Evolutionary conservation across 1,140 invertebrate genomes (phyloP).

Genomic region (Eriocheir sinensis): DNA sequence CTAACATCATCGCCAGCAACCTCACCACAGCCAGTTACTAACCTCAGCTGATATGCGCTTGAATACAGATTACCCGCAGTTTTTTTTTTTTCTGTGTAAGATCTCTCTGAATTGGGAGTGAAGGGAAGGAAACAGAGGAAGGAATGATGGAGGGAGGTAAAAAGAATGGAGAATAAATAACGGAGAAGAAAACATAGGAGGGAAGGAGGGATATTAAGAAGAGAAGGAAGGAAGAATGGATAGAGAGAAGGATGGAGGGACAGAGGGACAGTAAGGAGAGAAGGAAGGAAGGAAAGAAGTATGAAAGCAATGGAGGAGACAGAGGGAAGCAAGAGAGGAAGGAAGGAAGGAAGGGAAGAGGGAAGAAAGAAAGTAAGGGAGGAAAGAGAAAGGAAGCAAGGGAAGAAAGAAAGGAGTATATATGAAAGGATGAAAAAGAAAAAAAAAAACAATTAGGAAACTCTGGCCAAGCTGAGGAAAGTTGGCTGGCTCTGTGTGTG

Average conservation of each 20-base stretch:
- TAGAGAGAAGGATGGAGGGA: background rate
- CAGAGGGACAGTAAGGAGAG: background rate
- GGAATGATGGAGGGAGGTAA: background rate
- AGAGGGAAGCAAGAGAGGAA: background rate
- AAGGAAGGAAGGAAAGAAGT: background rate
- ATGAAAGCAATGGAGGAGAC: background rate
- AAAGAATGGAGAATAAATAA: background rate
- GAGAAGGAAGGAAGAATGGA: background rate
- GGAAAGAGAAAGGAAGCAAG: background rate
- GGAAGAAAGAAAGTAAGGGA: background rate
- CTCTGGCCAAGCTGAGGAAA: background rate
- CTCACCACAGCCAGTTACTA: background rate
- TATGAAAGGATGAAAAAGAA: background rate
- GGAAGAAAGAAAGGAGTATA: background rate
- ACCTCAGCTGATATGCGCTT: background rate
- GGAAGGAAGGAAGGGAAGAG: background rate
- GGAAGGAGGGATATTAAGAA: background rate
- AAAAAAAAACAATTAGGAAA: too few species aligned
- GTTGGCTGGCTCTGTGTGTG: background rate
- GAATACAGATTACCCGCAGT: too few species aligned
- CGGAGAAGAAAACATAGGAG: background rate
- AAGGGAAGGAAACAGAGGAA: background rate
- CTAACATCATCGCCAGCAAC: background rate
- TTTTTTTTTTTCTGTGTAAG: background rate
- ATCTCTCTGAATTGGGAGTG: too few species aligned